Evolutionary conservation across 2,113 vertebrate genomes (phyloP).

Genomic region (Noturus placidus): DNA sequence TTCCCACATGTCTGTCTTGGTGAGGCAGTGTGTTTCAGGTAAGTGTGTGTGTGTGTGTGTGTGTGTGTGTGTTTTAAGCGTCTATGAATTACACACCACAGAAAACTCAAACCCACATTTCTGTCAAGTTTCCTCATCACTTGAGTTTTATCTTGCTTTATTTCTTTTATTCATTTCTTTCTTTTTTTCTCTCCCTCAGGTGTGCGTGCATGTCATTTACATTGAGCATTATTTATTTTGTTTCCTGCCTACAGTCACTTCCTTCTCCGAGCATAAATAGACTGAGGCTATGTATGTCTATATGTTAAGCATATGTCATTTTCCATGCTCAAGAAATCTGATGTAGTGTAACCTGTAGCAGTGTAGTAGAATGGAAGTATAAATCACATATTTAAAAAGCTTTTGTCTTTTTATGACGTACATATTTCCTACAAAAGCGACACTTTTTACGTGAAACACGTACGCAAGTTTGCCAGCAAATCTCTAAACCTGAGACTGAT

Average conservation of each 20-base stretch:
- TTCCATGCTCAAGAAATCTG: neutral
- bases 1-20: slow-evolving; percentile 82
- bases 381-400: neutral
- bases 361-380: neutral
- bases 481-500: slow-evolving; percentile 4
- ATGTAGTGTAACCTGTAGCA: neutral
- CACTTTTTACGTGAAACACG: neutral
- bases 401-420: neutral
- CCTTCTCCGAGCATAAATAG: neutral
- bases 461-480: neutral
- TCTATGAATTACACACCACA: slow-evolving; percentile 30
- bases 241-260: neutral
- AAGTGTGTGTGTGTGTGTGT: slow-evolving; percentile 64
- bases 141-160: neutral
- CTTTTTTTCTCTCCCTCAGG: no score
- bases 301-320: neutral
- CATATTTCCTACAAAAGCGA: neutral
- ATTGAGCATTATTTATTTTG: neutral
- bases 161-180: neutral
- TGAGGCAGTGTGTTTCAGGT: slow-evolving; percentile 83
- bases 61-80: slow-evolving; percentile 16
- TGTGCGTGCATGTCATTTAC: neutral
- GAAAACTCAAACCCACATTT: slow-evolving; percentile 9
- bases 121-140: neutral
- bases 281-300: neutral